Percentiles rank a stretch among this genome's conserved stretches.
Evolutionary conservation across 2,113 vertebrate genomes (phyloP).

Genomic region (mouse (Mus musculus)): DNA sequence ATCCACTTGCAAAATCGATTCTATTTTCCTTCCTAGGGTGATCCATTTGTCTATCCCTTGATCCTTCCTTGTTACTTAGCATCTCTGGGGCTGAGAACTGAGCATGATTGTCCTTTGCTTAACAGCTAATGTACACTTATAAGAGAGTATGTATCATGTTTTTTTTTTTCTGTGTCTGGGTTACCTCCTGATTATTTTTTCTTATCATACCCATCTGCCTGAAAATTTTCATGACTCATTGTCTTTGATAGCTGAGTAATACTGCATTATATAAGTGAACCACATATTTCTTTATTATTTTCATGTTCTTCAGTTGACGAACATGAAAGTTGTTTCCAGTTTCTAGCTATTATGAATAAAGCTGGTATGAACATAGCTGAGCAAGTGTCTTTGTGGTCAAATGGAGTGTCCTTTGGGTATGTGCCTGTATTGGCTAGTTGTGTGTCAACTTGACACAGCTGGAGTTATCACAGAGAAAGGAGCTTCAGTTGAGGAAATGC

Average conservation of each 20-base stretch:
- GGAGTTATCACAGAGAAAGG: no score
- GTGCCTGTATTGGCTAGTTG: no score
- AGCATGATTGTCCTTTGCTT: not conserved
- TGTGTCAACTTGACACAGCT: no score
- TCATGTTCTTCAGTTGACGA: not conserved
- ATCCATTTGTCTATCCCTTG: not conserved
- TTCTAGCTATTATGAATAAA: not conserved
- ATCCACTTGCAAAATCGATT: not conserved
- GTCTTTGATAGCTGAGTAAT: not conserved
- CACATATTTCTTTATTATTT: not conserved
- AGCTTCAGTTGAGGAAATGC: no score
- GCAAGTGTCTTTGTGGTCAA: not conserved
- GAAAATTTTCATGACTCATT: not conserved
- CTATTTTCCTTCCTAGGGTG: not conserved
- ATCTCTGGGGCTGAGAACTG: not conserved
- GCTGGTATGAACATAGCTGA: not conserved
- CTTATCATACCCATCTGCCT: not conserved
- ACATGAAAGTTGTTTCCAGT: not conserved
- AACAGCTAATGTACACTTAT: not conserved
- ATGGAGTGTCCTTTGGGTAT: not conserved
- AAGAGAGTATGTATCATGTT: not conserved
- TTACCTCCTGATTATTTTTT: not conserved
- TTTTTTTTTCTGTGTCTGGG: not conserved
- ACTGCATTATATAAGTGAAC: not conserved
- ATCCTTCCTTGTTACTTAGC: not conserved